These are phyloP conservation scores for Drosophila tsacasi DNA, from an alignment of 1,140 invertebrate species.

Conservation along the genomic window DNA sequence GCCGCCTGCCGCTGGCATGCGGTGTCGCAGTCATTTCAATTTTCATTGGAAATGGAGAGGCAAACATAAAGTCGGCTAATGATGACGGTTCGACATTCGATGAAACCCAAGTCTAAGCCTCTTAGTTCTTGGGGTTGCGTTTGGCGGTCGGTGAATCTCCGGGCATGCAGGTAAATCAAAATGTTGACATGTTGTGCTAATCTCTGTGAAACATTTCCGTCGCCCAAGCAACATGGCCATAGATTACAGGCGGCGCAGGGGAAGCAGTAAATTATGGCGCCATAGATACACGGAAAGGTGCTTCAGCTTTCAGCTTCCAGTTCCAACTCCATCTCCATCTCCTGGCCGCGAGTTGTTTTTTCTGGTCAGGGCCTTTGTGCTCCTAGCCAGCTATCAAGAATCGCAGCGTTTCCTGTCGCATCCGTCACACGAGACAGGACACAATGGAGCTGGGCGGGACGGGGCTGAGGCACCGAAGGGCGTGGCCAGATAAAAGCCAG, in stretches of 20 bases:
- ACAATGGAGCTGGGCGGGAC: conserved; percentile 49
- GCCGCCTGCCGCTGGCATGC: conserved; percentile 58
- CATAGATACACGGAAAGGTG: conserved; percentile 57
- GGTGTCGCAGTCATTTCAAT: conserved; percentile 74
- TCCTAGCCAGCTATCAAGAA: conserved; percentile 60
- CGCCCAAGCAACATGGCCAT: conserved; percentile 33
- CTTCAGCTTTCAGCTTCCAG: conserved; percentile 23
- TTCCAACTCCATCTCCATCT: conserved; percentile 14
- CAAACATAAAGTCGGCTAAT: conserved; percentile 54
- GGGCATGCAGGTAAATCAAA: conserved; percentile 67
- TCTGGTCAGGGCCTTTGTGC: conserved; percentile 41
- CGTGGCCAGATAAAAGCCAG: conserved; percentile 63
- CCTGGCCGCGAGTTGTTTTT: conserved; percentile 11
- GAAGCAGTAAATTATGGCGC: conserved; percentile 71
- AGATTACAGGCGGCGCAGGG: conserved; percentile 47
- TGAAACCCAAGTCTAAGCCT: conserved; percentile 18
- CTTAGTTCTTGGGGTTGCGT: not conserved
- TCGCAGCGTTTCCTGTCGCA: conserved; percentile 75
- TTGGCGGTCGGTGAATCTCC: conserved; percentile 1
- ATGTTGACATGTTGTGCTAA: conserved; percentile 72
- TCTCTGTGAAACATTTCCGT: conserved; percentile 80
- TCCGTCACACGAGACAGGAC: conserved; percentile 70
- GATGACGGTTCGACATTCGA: conserved; percentile 10
- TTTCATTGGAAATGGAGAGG: conserved; percentile 67
- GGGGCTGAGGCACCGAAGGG: conserved; percentile 13